phyloP scores from a whole-genome alignment of 2,797 vertebrate genomes.

The Hapalemur alaotrensis region DNA sequence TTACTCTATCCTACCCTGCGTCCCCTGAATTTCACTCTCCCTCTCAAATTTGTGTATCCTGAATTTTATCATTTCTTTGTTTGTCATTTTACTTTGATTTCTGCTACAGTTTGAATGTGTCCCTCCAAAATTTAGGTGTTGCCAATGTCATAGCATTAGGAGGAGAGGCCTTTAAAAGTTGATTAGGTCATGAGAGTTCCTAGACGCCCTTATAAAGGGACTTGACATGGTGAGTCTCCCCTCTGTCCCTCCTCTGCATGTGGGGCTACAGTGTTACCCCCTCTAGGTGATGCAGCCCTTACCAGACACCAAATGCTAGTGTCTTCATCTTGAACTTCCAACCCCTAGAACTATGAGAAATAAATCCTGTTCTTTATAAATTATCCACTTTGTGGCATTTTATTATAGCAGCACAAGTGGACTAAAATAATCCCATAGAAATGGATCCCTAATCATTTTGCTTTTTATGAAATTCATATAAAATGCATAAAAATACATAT shows the following conservation, averaged over 20 bases:
- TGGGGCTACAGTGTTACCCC: neutral
- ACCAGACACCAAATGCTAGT: neutral
- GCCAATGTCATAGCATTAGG: neutral
- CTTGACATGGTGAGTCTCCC: neutral
- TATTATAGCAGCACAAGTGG: neutral
- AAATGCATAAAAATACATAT: neutral
- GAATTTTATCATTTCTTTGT: neutral
- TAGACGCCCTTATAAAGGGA: neutral
- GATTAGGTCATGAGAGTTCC: neutral
- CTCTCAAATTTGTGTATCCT: neutral
- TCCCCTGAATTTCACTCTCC: neutral
- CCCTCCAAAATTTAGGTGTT: neutral
- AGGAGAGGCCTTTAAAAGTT: neutral
- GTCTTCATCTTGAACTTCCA: neutral
- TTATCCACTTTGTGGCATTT: neutral
- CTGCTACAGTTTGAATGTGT: neutral
- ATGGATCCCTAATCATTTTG: neutral
- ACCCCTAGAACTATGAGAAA: neutral
- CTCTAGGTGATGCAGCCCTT: neutral
- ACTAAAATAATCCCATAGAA: neutral
- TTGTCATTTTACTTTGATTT: neutral
- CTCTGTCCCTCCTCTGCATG: neutral
- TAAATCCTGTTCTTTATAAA: neutral
- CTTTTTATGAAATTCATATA: constrained; percentile 19
- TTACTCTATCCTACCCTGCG: neutral